Evolutionary conservation across 2,113 vertebrate species (phyloP).

Genomic region (Rhipidura dahli): DNA sequence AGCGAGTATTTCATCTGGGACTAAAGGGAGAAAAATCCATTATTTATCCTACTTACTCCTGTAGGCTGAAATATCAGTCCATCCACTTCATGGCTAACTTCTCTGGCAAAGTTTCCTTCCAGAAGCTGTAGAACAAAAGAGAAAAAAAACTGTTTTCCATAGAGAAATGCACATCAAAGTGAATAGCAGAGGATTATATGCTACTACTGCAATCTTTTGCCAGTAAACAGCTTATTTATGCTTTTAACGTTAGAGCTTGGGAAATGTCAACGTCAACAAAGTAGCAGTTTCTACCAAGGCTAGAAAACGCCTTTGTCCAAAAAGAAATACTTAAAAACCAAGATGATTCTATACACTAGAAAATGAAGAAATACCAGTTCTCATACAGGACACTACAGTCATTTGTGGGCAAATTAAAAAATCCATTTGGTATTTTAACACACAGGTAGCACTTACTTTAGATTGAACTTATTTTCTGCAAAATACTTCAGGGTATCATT

Average conservation of each 20-base stretch:
- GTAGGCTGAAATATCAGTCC: constrained; percentile 97
- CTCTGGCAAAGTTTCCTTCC: constrained; percentile 95
- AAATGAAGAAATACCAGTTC: neutral
- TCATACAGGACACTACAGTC: neutral
- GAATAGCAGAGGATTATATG: neutral
- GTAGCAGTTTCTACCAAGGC: neutral
- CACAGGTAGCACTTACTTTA: neutral
- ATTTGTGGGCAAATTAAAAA: neutral
- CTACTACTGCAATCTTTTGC: neutral
- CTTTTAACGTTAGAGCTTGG: neutral
- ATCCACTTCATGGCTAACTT: constrained; percentile 98
- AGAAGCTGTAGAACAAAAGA: constrained; percentile 83
- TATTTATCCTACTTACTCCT: constrained; percentile 82
- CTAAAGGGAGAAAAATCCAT: neutral
- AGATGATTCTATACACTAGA: neutral
- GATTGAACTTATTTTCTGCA: neutral
- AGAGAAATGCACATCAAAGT: neutral
- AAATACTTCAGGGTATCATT: neutral
- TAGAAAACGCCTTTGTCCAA: neutral
- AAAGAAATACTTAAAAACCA: neutral
- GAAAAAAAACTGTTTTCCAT: constrained; percentile 12
- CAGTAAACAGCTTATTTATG: constrained; percentile 4
- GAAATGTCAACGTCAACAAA: neutral
- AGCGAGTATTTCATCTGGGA: neutral
- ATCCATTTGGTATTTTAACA: neutral